Percentiles rank a stretch among this genome's conserved stretches.
These are phyloP conservation scores for Ispidina picta DNA, from an alignment of 2,797 vertebrate species.

Conservation along the genomic window DNA sequence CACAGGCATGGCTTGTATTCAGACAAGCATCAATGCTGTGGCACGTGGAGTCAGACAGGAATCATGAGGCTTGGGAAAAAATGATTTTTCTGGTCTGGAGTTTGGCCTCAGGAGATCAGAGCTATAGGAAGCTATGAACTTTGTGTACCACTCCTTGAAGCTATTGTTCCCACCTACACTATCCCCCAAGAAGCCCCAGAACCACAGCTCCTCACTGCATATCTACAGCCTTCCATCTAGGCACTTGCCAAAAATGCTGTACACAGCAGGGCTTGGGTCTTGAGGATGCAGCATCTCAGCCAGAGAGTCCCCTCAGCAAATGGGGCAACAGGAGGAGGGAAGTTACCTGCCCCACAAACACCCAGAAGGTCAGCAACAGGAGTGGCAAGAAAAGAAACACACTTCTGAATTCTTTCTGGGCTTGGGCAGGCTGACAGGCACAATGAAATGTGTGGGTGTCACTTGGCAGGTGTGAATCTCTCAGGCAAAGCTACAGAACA, in stretches of 20 bases:
- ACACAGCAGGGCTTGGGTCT: neutral
- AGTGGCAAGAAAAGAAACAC: neutral
- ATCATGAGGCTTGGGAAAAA: neutral
- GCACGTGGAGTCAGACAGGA: neutral
- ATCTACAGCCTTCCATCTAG: neutral
- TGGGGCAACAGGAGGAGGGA: neutral
- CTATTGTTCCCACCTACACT: neutral
- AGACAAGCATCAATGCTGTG: neutral
- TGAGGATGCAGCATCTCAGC: neutral
- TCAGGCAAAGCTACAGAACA: slow-evolving; percentile 48
- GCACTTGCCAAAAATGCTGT: neutral
- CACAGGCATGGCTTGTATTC: neutral
- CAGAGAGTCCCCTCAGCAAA: neutral
- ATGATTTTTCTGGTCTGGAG: neutral
- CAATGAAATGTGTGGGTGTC: slow-evolving; percentile 52
- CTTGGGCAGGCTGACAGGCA: slow-evolving; percentile 38
- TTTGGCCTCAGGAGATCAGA: neutral
- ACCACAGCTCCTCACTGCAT: neutral
- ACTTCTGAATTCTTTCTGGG: neutral
- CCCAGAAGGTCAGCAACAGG: neutral
- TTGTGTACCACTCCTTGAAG: neutral
- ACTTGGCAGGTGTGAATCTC: slow-evolving; percentile 55
- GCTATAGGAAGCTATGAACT: neutral
- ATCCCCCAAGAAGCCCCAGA: neutral
- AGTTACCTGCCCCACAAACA: neutral